Conservation (phyloP, 2,888 invertebrate species). For the Caenorhabditis plicata region DNA sequence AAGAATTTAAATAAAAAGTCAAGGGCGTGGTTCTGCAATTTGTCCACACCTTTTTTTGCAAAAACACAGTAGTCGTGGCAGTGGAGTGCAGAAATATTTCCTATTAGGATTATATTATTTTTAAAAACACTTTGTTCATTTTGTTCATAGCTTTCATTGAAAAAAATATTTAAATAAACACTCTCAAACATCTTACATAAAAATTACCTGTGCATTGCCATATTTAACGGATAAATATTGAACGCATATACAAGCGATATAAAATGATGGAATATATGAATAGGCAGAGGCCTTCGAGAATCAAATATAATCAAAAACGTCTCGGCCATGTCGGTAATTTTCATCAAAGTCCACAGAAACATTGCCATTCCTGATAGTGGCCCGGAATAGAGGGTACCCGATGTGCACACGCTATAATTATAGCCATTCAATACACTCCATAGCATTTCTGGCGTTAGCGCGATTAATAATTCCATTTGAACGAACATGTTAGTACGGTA, state of each 20-base stretch:
- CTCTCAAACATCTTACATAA: background rate
- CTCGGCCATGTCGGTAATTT: constrained; percentile 30
- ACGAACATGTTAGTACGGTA: constrained; percentile 29
- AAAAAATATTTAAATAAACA: background rate
- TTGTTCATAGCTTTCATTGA: too few species aligned
- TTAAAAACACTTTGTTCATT: too few species aligned
- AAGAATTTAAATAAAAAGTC: too few species aligned
- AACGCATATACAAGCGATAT: constrained; percentile 32
- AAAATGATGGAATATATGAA: constrained; percentile 43
- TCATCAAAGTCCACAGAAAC: constrained; percentile 31
- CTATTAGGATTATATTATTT: too few species aligned
- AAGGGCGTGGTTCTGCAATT: too few species aligned
- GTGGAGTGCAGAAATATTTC: too few species aligned
- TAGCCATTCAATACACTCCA: constrained; percentile 23
- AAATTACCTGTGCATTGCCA: constrained; percentile 28
- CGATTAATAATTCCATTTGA: constrained; percentile 19
- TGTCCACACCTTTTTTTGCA: too few species aligned
- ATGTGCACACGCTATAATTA: constrained; percentile 28
- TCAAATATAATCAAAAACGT: constrained; percentile 36
- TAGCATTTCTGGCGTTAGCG: constrained; percentile 31
- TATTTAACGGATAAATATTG: constrained; percentile 20
- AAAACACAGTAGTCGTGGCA: too few species aligned
- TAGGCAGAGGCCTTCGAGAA: constrained; percentile 26
- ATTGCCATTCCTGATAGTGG: constrained; percentile 21
- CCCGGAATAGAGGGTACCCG: constrained; percentile 30